Base-by-base conservation (phyloP, 2,888 invertebrate genomes). In the Agriopis marginaria region DNA sequence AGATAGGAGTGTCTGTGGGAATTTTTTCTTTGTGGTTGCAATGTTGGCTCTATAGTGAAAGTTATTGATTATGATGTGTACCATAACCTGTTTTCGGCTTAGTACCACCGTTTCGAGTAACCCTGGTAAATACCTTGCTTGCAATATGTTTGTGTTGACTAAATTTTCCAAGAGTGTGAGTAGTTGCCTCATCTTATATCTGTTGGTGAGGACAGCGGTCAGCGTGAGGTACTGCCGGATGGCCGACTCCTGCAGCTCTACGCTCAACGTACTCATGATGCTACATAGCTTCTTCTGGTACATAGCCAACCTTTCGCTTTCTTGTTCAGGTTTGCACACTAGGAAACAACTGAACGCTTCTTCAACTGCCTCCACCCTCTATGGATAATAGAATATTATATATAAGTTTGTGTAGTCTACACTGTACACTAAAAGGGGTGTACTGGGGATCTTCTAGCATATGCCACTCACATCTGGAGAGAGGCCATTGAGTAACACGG, bases 301-400 rank as follows among this genome's bases (percentile, higher is more conserved):
- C 82, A 93, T 89, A 50, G 95, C 88, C 42, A 96, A 91, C 85
- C 96, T 96, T 76, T 97, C 96, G 75, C 93, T 94, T 84, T 98
- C 97, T 68, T 95, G 95, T 63, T 96, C 96, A 17, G 96, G 95
- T 77, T 96, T 96, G 81, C 98, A 97, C 1, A 98, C 97, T 69
- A 98, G 95, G 79, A 97, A 98, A 79, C 97, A 97, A 85, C 97
- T 97, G 83, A 99, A 98, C 0, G 98, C 98, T 88, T 98, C 98
- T 84, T 98, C 98, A 45, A 98, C 97, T 0, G 96, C 95, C 83
- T 98, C 97, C 8, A 98, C 97, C 87, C 96, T 96, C 97, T 97
- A 79, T 49, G 7, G 56, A 64, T 42, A 10, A 11, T 11, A 12
- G 11, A 49, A 49, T 39, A 17, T 55, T 6, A 45, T 45, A 45